phyloP scores from a whole-genome alignment of 35 echinoderm and acorn worm genomes.

The Nesometra sesokonis region DNA sequence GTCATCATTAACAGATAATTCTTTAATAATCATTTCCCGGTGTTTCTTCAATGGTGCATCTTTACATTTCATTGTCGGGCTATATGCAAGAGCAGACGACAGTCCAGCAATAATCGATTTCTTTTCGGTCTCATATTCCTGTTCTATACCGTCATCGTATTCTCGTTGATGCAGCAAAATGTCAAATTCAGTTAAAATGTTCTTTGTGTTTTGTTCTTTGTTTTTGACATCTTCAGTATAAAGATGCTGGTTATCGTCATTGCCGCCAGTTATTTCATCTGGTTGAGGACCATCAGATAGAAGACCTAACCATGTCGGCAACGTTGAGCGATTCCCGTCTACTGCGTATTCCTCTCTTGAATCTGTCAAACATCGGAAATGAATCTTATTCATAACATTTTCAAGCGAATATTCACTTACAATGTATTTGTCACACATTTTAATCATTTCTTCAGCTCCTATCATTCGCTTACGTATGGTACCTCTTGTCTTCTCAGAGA shows the following conservation, averaged over 20 bases:
- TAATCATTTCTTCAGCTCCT: conserved; percentile 2
- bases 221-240: conserved; percentile 1
- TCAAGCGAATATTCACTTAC: background rate
- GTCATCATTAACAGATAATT: background rate
- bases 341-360: background rate
- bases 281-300: background rate
- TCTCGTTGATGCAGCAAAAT: conserved; percentile 19
- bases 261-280: background rate
- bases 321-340: background rate
- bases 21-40: background rate
- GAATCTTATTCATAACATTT: background rate
- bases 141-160: conserved; percentile 4
- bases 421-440: background rate
- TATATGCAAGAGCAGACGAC: background rate
- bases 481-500: background rate
- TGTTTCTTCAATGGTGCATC: conserved; percentile 5
- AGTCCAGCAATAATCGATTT: background rate
- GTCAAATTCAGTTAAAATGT: background rate
- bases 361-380: background rate
- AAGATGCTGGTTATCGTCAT: conserved; percentile 5
- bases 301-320: background rate
- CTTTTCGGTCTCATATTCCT: background rate
- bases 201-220: background rate
- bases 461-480: background rate
- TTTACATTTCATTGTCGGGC: background rate